Evolutionary conservation across 1,140 invertebrate genomes (phyloP).

Genomic region (Zaprionus lachaisei): DNA sequence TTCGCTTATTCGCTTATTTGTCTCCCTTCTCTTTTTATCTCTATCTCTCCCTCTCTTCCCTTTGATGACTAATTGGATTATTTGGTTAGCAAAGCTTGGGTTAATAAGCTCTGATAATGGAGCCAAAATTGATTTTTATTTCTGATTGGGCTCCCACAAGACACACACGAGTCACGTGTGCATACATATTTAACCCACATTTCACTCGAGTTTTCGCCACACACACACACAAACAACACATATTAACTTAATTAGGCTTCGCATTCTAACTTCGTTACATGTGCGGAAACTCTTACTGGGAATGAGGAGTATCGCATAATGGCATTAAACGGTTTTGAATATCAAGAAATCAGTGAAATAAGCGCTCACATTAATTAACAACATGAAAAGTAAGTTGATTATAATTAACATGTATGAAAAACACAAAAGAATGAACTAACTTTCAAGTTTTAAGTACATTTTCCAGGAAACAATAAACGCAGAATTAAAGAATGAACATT

Average conservation of each 20-base stretch:
- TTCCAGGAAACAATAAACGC: neutral
- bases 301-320: neutral
- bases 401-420: neutral
- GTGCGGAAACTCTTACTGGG: slow-evolving; percentile 31
- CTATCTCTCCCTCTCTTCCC: neutral
- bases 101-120: slow-evolving; percentile 17
- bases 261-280: slow-evolving; percentile 50
- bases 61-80: slow-evolving; percentile 52
- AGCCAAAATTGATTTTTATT: slow-evolving; percentile 51
- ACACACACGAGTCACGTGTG: slow-evolving; percentile 1
- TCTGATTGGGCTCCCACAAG: slow-evolving; percentile 47
- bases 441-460: slow-evolving; percentile 2
- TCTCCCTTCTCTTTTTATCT: neutral
- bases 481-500: neutral
- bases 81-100: slow-evolving; percentile 17
- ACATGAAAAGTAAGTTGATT: slow-evolving; percentile 4
- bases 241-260: slow-evolving; percentile 66
- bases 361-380: slow-evolving; percentile 6
- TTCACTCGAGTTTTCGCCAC: slow-evolving; percentile 18
- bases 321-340: slow-evolving; percentile 5
- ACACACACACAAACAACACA: slow-evolving; percentile 42
- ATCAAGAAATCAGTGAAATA: neutral
- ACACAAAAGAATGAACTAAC: neutral
- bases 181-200: slow-evolving; percentile 34
- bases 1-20: slow-evolving; percentile 37